A percentile compares a stretch with the other conserved stretches of the same genome.
Conservation (phyloP, 2,888 invertebrate species). For the Linnaemya vulpina region DNA sequence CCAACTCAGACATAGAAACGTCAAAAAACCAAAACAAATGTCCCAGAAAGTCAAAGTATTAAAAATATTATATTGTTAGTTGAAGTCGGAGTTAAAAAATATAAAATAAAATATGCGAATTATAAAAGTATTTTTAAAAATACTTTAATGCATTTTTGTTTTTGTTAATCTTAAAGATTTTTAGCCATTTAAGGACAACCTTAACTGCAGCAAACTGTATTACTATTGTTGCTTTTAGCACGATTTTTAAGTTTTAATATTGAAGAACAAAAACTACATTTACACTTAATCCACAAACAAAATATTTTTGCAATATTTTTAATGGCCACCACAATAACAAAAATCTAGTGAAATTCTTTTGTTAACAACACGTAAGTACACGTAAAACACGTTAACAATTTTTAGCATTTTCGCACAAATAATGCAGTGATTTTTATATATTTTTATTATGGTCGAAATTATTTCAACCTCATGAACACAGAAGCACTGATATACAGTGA, state of each 20-base stretch:
- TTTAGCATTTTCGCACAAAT: conserved; percentile 61
- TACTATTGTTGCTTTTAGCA: not conserved
- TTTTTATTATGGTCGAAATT: conserved; percentile 45
- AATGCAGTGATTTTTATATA: conserved; percentile 72
- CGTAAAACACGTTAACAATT: conserved; percentile 59
- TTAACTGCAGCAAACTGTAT: not conserved
- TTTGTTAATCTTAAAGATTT: not conserved
- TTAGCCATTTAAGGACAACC: not conserved
- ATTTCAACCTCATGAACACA: conserved; percentile 46
- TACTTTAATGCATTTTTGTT: no score
- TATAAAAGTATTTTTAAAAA: no score
- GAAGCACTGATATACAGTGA: not conserved
- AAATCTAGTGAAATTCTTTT: conserved; percentile 65
- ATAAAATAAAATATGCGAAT: no score
- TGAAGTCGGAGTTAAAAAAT: no score
- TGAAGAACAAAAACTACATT: not conserved
- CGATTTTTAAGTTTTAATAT: not conserved
- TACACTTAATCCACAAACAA: not conserved
- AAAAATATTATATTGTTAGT: no score
- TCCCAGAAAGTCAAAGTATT: no score
- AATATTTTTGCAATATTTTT: conserved; percentile 53
- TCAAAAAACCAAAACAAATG: no score
- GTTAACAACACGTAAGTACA: conserved; percentile 54
- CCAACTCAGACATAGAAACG: no score
- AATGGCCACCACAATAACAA: conserved; percentile 59